Conservation (phyloP, 2,113 vertebrate genomes). For the Columba janthina region DNA sequence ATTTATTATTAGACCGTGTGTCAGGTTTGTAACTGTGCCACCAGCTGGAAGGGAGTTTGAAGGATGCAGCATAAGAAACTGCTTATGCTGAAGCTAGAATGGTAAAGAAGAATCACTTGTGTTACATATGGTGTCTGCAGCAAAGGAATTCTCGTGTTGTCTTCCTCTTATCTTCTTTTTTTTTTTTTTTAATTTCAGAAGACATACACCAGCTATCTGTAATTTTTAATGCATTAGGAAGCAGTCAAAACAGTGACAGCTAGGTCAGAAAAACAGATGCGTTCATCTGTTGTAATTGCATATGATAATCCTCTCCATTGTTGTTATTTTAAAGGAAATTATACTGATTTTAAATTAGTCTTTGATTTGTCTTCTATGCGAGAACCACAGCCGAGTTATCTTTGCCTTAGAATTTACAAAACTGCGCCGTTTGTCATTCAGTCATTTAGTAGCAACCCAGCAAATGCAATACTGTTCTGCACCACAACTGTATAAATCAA, state of each 20-base stretch:
- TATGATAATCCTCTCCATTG: conserved; percentile 4
- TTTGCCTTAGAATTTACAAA: conserved; percentile 27
- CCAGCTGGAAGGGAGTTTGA: background rate
- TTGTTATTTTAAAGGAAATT: conserved; percentile 47
- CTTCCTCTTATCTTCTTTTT: background rate
- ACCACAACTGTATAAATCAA: conserved; percentile 60
- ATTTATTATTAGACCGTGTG: background rate
- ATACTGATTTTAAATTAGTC: conserved; percentile 43
- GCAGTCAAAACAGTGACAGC: conserved; percentile 15
- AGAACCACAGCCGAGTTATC: background rate
- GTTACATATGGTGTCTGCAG: background rate
- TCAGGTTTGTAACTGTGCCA: background rate
- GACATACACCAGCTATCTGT: background rate
- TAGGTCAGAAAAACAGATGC: conserved; percentile 42
- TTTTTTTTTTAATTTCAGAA: background rate
- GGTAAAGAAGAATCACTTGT: background rate
- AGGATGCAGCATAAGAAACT: background rate
- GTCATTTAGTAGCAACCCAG: background rate
- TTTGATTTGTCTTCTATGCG: background rate
- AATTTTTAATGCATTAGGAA: conserved; percentile 18
- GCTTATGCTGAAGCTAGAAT: background rate
- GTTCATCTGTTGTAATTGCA: background rate
- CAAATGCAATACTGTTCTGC: background rate
- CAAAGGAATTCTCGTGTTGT: background rate
- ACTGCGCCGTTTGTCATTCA: background rate